A percentile compares a stretch with the other conserved stretches of the same genome.
These are phyloP conservation scores for Cataglyphis rosenhaueri DNA, from an alignment of 2,888 invertebrate species.

Conservation along the genomic window DNA sequence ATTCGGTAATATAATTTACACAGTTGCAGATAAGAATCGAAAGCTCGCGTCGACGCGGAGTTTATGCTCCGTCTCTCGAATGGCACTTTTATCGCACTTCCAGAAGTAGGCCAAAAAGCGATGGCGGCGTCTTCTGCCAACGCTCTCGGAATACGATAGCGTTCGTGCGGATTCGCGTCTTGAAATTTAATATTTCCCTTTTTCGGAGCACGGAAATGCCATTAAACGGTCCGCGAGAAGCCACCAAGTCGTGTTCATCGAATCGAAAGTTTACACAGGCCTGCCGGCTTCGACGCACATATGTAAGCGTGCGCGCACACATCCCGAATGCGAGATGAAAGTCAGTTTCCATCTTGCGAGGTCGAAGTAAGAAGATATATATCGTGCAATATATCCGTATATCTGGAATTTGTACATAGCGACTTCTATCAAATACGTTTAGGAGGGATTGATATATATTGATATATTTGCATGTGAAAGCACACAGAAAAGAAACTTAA, in stretches of 20 bases:
- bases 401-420: conserved; percentile 5
- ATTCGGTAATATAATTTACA: conserved; percentile 4
- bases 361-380: conserved; percentile 37
- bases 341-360: conserved; percentile 39
- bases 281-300: conserved; percentile 56
- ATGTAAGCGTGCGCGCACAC: conserved; percentile 21
- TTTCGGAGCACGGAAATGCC: conserved; percentile 73
- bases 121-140: conserved; percentile 29
- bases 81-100: conserved; percentile 59
- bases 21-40: conserved; percentile 5
- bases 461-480: no score
- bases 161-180: conserved; percentile 49
- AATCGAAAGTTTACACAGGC: conserved; percentile 70
- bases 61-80: conserved; percentile 18
- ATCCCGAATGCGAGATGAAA: conserved; percentile 39
- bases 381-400: background rate
- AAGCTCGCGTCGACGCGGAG: conserved; percentile 7
- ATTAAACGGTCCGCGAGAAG: conserved; percentile 74
- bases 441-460: conserved; percentile 6
- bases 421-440: conserved; percentile 9
- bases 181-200: conserved; percentile 75
- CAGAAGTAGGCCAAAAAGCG: conserved; percentile 63
- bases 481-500: background rate
- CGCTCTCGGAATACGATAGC: conserved; percentile 60
- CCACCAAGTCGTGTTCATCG: conserved; percentile 63